Conservation (phyloP, 53 echinoderm and acorn worm genomes). For the Glandiceps talaboti region DNA sequence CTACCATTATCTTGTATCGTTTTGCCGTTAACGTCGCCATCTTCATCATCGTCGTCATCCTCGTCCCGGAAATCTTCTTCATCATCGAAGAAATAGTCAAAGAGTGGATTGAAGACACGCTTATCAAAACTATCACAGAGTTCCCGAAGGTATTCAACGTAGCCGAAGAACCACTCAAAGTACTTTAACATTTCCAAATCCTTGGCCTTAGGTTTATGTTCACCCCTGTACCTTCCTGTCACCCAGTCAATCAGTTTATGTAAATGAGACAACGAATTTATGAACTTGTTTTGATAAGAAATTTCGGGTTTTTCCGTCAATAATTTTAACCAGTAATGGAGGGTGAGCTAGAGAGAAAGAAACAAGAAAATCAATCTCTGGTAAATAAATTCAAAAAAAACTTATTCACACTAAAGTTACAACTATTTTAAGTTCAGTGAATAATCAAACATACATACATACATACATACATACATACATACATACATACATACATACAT, state of each 20-base stretch:
- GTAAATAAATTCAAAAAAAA: too few relatives aligned
- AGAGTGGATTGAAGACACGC: background rate
- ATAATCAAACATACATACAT: too few relatives aligned
- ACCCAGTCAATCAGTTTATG: background rate
- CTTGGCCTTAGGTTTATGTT: background rate
- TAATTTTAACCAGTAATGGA: background rate
- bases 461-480: too few relatives aligned
- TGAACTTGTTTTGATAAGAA: background rate
- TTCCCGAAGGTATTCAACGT: background rate
- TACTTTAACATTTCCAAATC: background rate
- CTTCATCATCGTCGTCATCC: background rate
- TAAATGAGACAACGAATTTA: background rate
- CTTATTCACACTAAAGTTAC: too few relatives aligned
- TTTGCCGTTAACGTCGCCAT: background rate
- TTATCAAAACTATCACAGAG: background rate
- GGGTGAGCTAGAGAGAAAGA: background rate
- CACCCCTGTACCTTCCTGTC: background rate
- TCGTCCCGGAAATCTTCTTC: background rate
- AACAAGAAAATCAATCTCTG: too few relatives aligned
- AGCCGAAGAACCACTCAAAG: background rate
- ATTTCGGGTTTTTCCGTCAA: background rate
- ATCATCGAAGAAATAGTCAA: background rate
- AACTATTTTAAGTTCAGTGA: too few relatives aligned
- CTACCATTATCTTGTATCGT: background rate
- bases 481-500: too few relatives aligned